Conservation (phyloP, 2,888 invertebrate species). For the Automeris io region DNA sequence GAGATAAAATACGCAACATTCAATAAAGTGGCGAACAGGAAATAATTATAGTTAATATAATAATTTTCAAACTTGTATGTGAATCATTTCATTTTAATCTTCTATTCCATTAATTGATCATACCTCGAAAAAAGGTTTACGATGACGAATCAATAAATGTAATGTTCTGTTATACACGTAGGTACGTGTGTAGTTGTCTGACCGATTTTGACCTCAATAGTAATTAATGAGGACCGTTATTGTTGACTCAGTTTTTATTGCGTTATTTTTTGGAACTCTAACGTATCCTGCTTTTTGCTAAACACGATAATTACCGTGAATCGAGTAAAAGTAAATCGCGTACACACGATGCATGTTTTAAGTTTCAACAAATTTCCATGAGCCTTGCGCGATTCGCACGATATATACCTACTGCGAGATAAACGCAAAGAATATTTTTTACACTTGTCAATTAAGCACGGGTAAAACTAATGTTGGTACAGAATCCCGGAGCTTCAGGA, state of each 20-base stretch:
- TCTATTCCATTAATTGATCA: constrained; percentile 3
- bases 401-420: not conserved
- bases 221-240: constrained; percentile 66
- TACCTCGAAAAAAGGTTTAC: constrained; percentile 5
- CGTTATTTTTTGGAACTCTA: constrained; percentile 56
- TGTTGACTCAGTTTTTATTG: constrained; percentile 63
- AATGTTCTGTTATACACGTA: constrained; percentile 37
- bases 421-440: constrained; percentile 17
- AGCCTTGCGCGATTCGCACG: not conserved
- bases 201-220: constrained; percentile 68
- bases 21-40: too few species aligned
- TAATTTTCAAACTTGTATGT: not conserved
- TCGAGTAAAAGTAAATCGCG: constrained; percentile 14
- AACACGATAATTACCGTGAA: constrained; percentile 37
- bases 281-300: constrained; percentile 32
- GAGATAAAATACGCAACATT: too few species aligned
- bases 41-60: too few species aligned
- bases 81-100: not conserved
- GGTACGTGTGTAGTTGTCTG: constrained; percentile 46
- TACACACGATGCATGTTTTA: not conserved
- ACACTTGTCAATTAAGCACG: constrained; percentile 16
- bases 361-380: not conserved
- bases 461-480: constrained; percentile 26
- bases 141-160: constrained; percentile 56
- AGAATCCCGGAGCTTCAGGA: constrained; percentile 53